These are phyloP conservation scores for Euclidia mi DNA, from an alignment of 2,888 invertebrate species.

Conservation along the genomic window DNA sequence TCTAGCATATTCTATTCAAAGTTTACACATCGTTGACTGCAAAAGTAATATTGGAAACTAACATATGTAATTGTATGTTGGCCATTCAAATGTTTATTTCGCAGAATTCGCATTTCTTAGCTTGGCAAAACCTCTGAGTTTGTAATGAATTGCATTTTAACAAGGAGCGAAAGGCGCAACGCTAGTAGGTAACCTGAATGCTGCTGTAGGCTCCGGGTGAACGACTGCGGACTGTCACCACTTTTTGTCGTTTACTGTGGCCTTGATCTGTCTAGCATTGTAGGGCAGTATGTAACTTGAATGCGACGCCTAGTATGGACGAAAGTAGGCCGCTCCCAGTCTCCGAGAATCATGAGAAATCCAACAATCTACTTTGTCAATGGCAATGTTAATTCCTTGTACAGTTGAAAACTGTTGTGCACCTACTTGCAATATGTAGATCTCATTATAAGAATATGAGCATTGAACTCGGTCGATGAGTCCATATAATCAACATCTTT, in stretches of 20 bases:
- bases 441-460: no score
- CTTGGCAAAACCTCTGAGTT: conserved; percentile 1
- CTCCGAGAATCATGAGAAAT: conserved; percentile 78
- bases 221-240: conserved; percentile 55
- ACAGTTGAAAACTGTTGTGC: conserved; percentile 47
- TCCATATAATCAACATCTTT: no score
- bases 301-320: conserved; percentile 67
- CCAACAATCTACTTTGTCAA: conserved; percentile 59
- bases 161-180: conserved; percentile 51
- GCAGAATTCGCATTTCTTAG: not conserved
- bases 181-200: conserved; percentile 74
- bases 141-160: conserved; percentile 53
- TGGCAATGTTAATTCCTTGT: conserved; percentile 56
- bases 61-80: conserved; percentile 11
- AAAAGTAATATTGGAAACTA: conserved; percentile 10
- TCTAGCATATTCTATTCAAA: conserved; percentile 10
- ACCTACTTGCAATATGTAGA: no score
- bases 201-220: conserved; percentile 73
- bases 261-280: conserved; percentile 75
- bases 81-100: conserved; percentile 11
- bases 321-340: conserved; percentile 80
- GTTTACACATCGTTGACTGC: not conserved
- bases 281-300: conserved; percentile 76
- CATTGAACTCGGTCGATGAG: not conserved
- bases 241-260: conserved; percentile 74